Percentiles rank a stretch among this genome's conserved stretches.
phyloP scores from a whole-genome alignment of 2,797 vertebrate species.

The Mus spretus region DNA sequence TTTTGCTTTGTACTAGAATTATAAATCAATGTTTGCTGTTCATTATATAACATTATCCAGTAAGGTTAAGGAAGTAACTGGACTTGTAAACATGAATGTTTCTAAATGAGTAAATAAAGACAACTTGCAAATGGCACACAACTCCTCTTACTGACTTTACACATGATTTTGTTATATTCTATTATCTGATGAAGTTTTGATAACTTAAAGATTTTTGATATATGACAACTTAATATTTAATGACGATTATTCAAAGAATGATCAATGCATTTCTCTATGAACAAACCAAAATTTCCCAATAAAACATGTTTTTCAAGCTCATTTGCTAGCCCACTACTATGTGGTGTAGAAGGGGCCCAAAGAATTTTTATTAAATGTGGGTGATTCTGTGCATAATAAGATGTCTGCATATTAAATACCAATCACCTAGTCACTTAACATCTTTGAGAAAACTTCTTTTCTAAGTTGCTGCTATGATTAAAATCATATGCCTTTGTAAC shows the following conservation, averaged over 20 bases:
- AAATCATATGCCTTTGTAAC: neutral
- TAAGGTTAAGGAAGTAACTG: neutral
- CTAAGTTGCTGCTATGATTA: conserved; percentile 37
- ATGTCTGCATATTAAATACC: conserved; percentile 10
- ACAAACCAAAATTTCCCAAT: neutral
- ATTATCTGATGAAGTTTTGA: conserved; percentile 22
- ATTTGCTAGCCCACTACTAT: neutral
- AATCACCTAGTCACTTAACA: conserved; percentile 1
- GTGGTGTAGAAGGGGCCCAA: neutral
- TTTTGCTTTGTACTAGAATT: neutral
- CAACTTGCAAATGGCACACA: neutral
- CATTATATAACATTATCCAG: neutral
- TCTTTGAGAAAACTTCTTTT: conserved; percentile 60
- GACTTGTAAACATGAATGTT: neutral
- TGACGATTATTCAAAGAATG: neutral
- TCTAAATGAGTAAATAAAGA: neutral
- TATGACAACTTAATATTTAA: neutral
- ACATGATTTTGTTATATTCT: neutral
- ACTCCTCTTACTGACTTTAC: neutral
- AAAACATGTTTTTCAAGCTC: neutral
- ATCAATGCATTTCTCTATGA: neutral
- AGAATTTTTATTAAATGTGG: conserved; percentile 22
- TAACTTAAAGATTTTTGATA: neutral
- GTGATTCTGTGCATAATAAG: neutral
- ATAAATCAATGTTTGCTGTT: neutral